phyloP scores from a whole-genome alignment of 1,140 invertebrate genomes.

The Maniola jurtina region DNA sequence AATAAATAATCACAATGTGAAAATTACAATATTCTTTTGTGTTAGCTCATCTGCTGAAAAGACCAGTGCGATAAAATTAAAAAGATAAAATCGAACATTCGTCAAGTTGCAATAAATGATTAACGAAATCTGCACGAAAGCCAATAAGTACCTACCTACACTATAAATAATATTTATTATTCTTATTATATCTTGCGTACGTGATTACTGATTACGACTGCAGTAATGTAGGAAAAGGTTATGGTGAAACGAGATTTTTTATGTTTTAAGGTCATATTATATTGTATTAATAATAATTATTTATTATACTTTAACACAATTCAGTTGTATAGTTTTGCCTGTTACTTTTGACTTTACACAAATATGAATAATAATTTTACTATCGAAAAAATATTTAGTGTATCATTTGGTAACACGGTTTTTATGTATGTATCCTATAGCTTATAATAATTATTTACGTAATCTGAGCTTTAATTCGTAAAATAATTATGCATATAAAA shows the following conservation, averaged over 20 bases:
- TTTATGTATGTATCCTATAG: too few relatives aligned
- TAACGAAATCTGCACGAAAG: background rate
- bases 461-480: too few relatives aligned
- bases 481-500: too few relatives aligned
- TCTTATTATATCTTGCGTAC: slow-evolving; percentile 3
- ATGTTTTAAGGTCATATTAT: slow-evolving; percentile 2
- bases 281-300: background rate
- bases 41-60: too few relatives aligned
- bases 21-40: too few relatives aligned
- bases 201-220: slow-evolving; percentile 1
- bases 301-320: background rate
- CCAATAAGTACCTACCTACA: background rate
- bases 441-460: too few relatives aligned
- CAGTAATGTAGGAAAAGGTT: background rate
- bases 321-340: background rate
- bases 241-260: slow-evolving; percentile 4
- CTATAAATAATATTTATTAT: background rate
- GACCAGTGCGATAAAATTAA: too few relatives aligned
- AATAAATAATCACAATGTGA: too few relatives aligned
- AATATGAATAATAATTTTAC: too few relatives aligned
- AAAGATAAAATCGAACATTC: too few relatives aligned
- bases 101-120: background rate
- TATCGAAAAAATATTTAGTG: too few relatives aligned
- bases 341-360: background rate
- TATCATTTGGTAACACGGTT: too few relatives aligned